These are phyloP conservation scores for Oriolus oriolus DNA, from an alignment of 2,113 vertebrate species.

Conservation along the genomic window DNA sequence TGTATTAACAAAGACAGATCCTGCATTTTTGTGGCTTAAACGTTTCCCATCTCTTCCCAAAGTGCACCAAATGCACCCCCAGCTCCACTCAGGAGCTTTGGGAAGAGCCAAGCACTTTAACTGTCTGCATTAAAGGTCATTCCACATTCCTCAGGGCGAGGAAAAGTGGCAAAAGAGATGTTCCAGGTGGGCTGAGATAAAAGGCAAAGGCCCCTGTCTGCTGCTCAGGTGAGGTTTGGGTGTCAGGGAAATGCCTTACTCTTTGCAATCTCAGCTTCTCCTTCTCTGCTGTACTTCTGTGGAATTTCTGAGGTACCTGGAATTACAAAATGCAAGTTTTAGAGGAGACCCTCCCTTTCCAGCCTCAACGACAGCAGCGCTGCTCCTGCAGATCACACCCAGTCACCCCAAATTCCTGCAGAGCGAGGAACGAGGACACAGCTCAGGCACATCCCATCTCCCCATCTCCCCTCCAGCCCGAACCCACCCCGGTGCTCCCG, in stretches of 20 bases:
- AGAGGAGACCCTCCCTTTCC: not conserved
- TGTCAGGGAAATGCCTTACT: slow-evolving; percentile 58
- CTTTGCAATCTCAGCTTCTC: slow-evolving; percentile 66
- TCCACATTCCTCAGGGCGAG: not conserved
- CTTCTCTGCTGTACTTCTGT: slow-evolving; percentile 67
- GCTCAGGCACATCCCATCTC: not conserved
- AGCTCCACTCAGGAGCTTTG: not conserved
- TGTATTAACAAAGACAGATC: not conserved
- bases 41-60: not conserved
- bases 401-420: fast-evolving
- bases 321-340: slow-evolving; percentile 9
- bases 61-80: not conserved
- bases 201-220: not conserved
- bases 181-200: not conserved
- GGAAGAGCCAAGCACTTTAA: not conserved
- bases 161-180: not conserved
- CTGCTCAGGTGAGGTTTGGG: not conserved
- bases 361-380: fast-evolving
- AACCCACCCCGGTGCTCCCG: not conserved
- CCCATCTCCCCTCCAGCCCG: not conserved
- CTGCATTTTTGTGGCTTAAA: fast-evolving
- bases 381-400: not conserved
- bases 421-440: not conserved
- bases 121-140: not conserved
- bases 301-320: slow-evolving; percentile 63